phyloP scores from a whole-genome alignment of 2,888 invertebrate species.

The Unio pictorum region DNA sequence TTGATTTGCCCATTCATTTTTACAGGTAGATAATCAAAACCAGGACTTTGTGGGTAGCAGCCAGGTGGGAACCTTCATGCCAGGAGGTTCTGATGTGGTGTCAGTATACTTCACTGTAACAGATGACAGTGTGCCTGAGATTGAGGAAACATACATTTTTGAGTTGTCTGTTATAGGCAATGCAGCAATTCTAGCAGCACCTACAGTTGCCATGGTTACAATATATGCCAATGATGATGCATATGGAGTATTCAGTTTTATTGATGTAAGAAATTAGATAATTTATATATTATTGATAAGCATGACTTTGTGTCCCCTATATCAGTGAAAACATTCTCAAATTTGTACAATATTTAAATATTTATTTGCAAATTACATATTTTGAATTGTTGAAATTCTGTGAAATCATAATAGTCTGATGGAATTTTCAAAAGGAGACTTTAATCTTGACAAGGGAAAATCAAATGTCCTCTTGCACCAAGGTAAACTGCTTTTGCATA shows the following conservation, averaged over 20 bases:
- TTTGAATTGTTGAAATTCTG: no score
- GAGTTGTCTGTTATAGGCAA: conserved; percentile 35
- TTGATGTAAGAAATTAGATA: conserved; percentile 44
- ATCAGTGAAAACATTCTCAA: no score
- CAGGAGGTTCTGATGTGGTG: conserved; percentile 34
- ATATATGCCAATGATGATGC: conserved; percentile 68
- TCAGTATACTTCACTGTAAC: conserved; percentile 58
- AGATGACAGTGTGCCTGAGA: conserved; percentile 64
- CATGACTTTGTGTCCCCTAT: no score
- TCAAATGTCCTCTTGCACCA: no score
- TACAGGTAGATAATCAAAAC: conserved; percentile 45
- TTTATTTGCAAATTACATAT: no score
- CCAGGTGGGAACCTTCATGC: conserved; percentile 58
- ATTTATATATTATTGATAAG: no score
- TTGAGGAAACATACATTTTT: conserved; percentile 58
- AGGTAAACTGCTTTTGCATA: no score
- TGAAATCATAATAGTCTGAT: no score
- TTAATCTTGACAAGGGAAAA: no score
- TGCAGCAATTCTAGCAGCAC: conserved; percentile 35
- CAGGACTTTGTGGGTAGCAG: conserved; percentile 65
- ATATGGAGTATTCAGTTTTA: conserved; percentile 65
- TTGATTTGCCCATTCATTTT: conserved; percentile 1
- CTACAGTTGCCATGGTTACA: conserved; percentile 47
- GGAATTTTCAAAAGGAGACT: no score
- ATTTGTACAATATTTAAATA: no score